A percentile compares a stretch with the other conserved stretches of the same genome.
Conservation (phyloP, 2,113 vertebrate genomes). For the Coregonus clupeaformis region DNA sequence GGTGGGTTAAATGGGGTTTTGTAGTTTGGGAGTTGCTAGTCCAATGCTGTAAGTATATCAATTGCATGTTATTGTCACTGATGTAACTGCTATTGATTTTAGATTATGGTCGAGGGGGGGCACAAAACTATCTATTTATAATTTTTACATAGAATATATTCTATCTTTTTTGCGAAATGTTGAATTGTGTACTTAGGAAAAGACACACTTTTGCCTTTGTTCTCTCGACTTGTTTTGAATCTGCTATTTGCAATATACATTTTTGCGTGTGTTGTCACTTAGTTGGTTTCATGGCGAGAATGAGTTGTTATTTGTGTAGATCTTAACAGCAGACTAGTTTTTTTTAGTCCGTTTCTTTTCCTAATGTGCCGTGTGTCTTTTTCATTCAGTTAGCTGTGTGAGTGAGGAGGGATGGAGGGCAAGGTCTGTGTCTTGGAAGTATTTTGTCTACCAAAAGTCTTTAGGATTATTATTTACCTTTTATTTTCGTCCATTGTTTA, state of each 20-base stretch:
- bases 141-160: conserved; percentile 69
- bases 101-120: conserved; percentile 48
- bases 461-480: conserved; percentile 52
- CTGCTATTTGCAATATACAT: conserved; percentile 52
- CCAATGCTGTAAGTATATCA: conserved; percentile 75
- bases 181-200: conserved; percentile 61
- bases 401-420: conserved; percentile 39
- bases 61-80: conserved; percentile 75
- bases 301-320: conserved; percentile 38
- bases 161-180: conserved; percentile 36
- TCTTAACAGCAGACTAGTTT: too few relatives aligned
- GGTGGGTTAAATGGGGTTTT: conserved; percentile 36
- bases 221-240: conserved; percentile 44
- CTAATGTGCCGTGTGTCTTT: conserved; percentile 32
- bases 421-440: conserved; percentile 13
- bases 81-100: conserved; percentile 75
- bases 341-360: conserved; percentile 20
- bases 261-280: conserved; percentile 45
- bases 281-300: conserved; percentile 42
- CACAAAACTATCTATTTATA: conserved; percentile 76
- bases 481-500: conserved; percentile 21
- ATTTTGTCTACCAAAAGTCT: conserved; percentile 68
- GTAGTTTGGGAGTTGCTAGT: conserved; percentile 58
- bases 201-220: conserved; percentile 63
- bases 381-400: conserved; percentile 33